Evolutionary conservation across 2,797 vertebrate genomes (phyloP), one percentile per base, ranked within the genome.

Genomic region (Amniataba percoides): DNA sequence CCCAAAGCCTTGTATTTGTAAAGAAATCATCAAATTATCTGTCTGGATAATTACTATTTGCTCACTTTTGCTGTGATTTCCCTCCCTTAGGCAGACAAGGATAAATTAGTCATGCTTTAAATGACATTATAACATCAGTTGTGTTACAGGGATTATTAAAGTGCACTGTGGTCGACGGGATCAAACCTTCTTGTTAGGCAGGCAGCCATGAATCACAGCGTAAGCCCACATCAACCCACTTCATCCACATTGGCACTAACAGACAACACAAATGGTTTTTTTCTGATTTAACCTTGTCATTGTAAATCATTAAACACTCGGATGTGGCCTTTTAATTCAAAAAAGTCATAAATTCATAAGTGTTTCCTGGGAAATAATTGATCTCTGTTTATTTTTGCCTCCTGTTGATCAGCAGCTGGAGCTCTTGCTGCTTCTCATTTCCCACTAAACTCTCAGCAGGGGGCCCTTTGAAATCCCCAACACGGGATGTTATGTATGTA

Each of bases 31-130:
- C 78, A 70, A 72, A 83, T 74, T 25, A 75, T 79, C 71, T 69
- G 55, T 67, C 31, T 49, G 16, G 49, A 74, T 89, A 89, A 92
- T 89, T 83, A 77, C 72, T 82, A 55, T 89, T 89, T 89, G 64
- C 73, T 84, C 14, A 40, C 75, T 83, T 88, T 82, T 84, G 64
- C 80, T 78, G 86, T 86, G 74, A 83, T 88, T 89, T 86, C 78
- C 77, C 78, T 73, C 81, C 86, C 83, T 40, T 0, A 67, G 86
- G 87, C 81, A 71, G 81, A 80, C 82, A 70, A 31, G 78, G 36
- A 61, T 56, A 88, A 88, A 91, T 89, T 91, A 91, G 86, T 89
- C 81, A 79, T 64, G 60, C 79, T 86, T 82, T 83, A 85, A 87
- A 87, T 82, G 74, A 80, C 83, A 85, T 87, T 90, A 71, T 53